Evolutionary conservation across 35 echinoderm and acorn worm genomes (phyloP).

Genomic region (Apostichopus californicus): DNA sequence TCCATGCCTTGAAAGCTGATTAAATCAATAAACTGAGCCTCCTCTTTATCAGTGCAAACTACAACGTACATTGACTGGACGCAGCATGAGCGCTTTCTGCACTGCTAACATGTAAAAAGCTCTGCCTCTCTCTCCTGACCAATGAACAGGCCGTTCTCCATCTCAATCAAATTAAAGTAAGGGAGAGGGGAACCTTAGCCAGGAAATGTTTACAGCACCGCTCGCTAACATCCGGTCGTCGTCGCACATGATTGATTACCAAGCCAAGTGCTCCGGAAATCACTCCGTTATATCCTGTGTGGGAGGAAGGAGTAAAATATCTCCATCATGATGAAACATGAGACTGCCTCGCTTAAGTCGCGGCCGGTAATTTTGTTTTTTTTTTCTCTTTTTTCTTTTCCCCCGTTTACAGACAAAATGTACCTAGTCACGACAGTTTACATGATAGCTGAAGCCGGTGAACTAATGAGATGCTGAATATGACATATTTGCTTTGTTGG

Average conservation of each 20-base stretch:
- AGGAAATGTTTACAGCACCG: conserved; percentile 26
- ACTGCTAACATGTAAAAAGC: background rate
- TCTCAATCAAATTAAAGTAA: conserved; percentile 48
- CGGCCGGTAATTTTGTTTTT: background rate
- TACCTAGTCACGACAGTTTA: background rate
- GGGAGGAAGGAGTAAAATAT: conserved; percentile 14
- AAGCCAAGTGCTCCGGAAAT: conserved; percentile 27
- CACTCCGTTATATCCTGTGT: conserved; percentile 37
- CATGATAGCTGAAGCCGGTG: background rate
- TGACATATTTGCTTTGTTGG: conserved; percentile 41
- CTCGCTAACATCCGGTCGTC: conserved; percentile 37
- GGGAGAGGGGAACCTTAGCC: conserved; percentile 32
- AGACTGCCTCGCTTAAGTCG: background rate
- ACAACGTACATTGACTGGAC: background rate
- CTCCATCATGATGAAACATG: background rate
- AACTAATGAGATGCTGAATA: background rate
- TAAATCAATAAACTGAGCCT: background rate
- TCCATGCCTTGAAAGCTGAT: background rate
- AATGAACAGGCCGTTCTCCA: conserved; percentile 6
- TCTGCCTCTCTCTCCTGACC: conserved; percentile 11
- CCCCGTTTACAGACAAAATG: background rate
- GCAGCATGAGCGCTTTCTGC: background rate
- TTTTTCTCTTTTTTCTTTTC: background rate
- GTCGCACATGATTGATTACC: conserved; percentile 20
- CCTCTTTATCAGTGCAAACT: background rate